These are phyloP conservation scores for Auanema sp. DNA, from an alignment of 2,888 invertebrate species.

Conservation along the genomic window DNA sequence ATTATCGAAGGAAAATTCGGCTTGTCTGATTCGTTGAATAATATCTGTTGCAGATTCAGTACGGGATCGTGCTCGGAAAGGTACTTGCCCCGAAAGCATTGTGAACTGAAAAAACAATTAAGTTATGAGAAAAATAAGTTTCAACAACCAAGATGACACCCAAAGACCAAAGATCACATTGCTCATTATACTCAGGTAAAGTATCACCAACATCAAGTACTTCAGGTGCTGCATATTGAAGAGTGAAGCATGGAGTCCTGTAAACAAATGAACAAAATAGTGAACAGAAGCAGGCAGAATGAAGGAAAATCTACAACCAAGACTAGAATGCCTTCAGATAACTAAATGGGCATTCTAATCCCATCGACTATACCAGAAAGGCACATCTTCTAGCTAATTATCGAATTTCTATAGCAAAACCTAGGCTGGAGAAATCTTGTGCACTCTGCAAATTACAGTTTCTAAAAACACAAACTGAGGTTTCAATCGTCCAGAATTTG, in stretches of 20 bases:
- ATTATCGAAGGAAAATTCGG: slow-evolving; percentile 78
- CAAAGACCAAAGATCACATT: slow-evolving; percentile 92
- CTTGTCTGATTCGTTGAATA: slow-evolving; percentile 79
- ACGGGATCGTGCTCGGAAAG: slow-evolving; percentile 76
- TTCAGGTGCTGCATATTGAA: slow-evolving; percentile 93
- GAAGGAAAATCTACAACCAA: too few species aligned
- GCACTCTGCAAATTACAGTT: too few species aligned
- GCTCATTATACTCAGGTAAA: slow-evolving; percentile 76
- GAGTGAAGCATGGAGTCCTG: slow-evolving; percentile 87
- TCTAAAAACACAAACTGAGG: too few species aligned
- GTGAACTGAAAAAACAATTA: slow-evolving; percentile 71
- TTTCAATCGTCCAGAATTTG: too few species aligned
- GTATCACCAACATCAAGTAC: slow-evolving; percentile 75
- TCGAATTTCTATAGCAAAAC: too few species aligned
- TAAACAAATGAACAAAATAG: background rate
- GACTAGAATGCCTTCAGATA: too few species aligned
- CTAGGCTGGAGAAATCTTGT: too few species aligned
- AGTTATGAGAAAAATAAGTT: background rate
- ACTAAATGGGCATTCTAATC: too few species aligned
- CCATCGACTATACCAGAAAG: too few species aligned
- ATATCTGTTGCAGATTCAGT: slow-evolving; percentile 77
- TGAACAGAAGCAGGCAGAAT: too few species aligned
- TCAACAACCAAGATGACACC: slow-evolving; percentile 81
- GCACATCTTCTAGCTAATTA: too few species aligned
- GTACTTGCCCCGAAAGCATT: slow-evolving; percentile 83